Evolutionary conservation across 2,113 vertebrate species (phyloP).

Genomic region (Dendrocopos noguchii): DNA sequence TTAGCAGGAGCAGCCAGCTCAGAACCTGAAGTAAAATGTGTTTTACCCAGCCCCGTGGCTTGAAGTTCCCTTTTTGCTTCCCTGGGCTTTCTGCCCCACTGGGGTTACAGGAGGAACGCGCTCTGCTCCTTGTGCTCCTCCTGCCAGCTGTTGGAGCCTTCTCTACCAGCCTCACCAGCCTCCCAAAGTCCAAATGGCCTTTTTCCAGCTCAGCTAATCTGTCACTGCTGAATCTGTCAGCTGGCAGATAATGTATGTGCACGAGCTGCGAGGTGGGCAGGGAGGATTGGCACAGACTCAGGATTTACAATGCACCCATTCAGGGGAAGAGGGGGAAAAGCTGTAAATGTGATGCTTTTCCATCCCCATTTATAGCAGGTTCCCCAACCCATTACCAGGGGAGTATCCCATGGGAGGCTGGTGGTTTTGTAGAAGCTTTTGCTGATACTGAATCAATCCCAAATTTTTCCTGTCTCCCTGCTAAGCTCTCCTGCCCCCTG

Average conservation of each 20-base stretch:
- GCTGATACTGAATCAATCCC: neutral
- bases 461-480: neutral
- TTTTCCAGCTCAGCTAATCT: constrained; percentile 50
- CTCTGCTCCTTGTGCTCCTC: neutral
- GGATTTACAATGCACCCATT: neutral
- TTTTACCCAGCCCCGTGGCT: neutral
- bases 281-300: neutral
- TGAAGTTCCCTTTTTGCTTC: neutral
- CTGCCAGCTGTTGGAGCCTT: neutral
- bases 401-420: neutral
- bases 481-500: neutral
- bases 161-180: neutral
- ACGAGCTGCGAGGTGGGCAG: neutral
- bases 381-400: neutral
- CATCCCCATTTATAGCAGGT: neutral
- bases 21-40: neutral
- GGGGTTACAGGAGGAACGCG: neutral
- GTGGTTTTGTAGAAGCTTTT: neutral
- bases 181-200: constrained; percentile 22
- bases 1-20: neutral
- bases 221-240: constrained; percentile 35
- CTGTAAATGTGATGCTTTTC: neutral
- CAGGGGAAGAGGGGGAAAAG: neutral
- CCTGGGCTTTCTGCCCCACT: neutral
- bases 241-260: constrained; percentile 29